Conservation (phyloP, 1,140 invertebrate species). For the Bathynomus jamesi region DNA sequence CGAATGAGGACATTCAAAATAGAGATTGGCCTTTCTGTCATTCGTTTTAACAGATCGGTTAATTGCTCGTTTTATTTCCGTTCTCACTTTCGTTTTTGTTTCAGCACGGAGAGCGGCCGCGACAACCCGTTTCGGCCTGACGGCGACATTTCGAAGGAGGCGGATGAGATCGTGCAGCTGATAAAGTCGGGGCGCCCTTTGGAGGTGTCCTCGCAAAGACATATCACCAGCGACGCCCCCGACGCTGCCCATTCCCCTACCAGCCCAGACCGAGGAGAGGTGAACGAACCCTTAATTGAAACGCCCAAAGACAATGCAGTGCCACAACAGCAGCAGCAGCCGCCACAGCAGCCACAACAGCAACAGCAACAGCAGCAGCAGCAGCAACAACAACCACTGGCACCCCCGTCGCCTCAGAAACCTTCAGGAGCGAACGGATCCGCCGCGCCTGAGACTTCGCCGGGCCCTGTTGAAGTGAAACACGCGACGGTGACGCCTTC, state of each 20-base stretch:
- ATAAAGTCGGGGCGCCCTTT: conserved; percentile 83
- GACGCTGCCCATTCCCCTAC: conserved; percentile 1
- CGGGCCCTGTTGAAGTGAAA: conserved; percentile 61
- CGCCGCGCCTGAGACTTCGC: conserved; percentile 39
- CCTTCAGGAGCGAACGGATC: conserved; percentile 41
- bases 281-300: conserved; percentile 9
- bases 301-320: conserved; percentile 6
- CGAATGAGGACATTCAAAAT: too few species aligned
- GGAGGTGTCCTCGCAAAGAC: conserved; percentile 41
- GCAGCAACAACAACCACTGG: background rate
- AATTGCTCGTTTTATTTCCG: too few species aligned
- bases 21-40: too few species aligned
- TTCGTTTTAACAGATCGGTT: too few species aligned
- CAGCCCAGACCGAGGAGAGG: background rate
- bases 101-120: conserved; percentile 86
- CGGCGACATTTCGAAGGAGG: conserved; percentile 85
- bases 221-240: conserved; percentile 3
- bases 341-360: background rate
- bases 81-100: conserved; percentile 43
- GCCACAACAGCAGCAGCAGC: conserved; percentile 9
- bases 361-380: background rate
- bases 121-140: conserved; percentile 96
- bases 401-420: conserved; percentile 34
- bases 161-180: conserved; percentile 89
- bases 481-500: conserved; percentile 59